Base-by-base conservation (phyloP, 2,797 vertebrate genomes). In the Geotrypetes seraphini region DNA sequence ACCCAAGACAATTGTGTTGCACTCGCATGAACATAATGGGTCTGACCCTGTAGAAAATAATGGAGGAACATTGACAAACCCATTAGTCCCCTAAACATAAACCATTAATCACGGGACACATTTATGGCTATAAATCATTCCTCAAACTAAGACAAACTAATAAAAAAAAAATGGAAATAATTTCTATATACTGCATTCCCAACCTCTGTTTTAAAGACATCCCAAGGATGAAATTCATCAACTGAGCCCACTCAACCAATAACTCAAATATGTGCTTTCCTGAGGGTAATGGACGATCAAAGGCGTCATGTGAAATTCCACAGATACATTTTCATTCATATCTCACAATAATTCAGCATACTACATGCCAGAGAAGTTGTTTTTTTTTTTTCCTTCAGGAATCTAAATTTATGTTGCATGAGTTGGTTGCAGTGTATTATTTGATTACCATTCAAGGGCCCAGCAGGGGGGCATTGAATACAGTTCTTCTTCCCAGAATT, bases 1-100 rank as follows among this genome's bases (percentile, higher is more conserved):
- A 12, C 5, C 15, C 10, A 14, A 7, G 7, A n/a, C 7, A 25
- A 19, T 19, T 36, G 12, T 37, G 7, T 16, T 7, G 16, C 4
- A 12, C 4, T 12, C 13, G 7, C 33, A 39, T 22, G 31, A 39
- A 45, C 16, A 8, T 19, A 35, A 20, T 38, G 20, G 3, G 6
- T 24, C 14, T 19, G 26, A 10, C 6, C 6, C 11, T 15, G 5
- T 12, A 38, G 8, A 8, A 16, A 49, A 47, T 38, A 29, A 45
- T 46, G 35, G 22, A 22, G 31, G 10, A 10, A 16, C 25, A 30
- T 29, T 31, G 43, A 35, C 19, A 36, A 35, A 41, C 38, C 12
- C 22, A 7, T 31, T 36, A 34, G 38, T 50, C 24, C 12, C 8
- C n/a, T 21, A 29, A 9, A 14, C 10, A 42, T 26, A 28, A 20